Percentiles rank a stretch among this genome's conserved stretches.
These are phyloP conservation scores for Chitala chitala DNA, from an alignment of 2,113 vertebrate species.

Conservation along the genomic window DNA sequence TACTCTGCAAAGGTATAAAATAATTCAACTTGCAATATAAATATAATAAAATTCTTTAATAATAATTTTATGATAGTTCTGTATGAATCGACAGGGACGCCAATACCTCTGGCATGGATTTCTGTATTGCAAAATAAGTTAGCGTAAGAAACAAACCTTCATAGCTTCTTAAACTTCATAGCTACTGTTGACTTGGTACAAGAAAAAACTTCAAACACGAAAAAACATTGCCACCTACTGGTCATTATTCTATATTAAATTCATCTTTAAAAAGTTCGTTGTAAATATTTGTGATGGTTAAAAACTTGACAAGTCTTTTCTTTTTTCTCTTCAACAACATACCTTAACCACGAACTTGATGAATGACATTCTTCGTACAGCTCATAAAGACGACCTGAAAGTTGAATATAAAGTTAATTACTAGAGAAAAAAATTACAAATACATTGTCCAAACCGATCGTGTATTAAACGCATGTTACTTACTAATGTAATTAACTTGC, in stretches of 20 bases:
- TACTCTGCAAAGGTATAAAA: neutral
- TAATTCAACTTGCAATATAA: neutral
- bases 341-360: slow-evolving; percentile 20
- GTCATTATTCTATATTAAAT: no score
- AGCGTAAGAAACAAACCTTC: neutral
- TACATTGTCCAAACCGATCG: no score
- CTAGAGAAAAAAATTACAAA: neutral
- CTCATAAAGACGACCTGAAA: neutral
- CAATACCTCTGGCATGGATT: neutral
- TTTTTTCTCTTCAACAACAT: slow-evolving; percentile 10
- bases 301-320: no score
- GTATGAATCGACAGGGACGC: neutral
- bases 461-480: neutral
- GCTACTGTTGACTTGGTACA: neutral
- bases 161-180: neutral
- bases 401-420: neutral
- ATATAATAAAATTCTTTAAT: neutral
- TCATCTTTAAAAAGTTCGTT: no score
- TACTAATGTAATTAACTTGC: no score
- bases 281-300: no score
- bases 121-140: slow-evolving; percentile 8
- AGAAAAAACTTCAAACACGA: neutral
- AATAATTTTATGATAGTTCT: neutral
- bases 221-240: neutral
- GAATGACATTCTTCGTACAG: neutral